phyloP scores from a whole-genome alignment of 1,140 invertebrate genomes.

The Lordiphosa collinella region DNA sequence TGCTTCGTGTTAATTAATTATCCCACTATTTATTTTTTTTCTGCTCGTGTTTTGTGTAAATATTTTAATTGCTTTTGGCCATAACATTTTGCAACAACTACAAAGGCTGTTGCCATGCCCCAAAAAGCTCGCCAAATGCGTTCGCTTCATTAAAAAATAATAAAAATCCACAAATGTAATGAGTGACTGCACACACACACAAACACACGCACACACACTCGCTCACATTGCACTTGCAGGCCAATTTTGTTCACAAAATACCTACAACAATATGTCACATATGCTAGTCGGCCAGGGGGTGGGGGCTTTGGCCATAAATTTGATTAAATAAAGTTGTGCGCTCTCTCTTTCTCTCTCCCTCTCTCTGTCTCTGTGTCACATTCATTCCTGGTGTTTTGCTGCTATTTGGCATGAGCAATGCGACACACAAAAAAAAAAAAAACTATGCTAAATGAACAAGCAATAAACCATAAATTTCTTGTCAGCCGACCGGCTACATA shows the following conservation, averaged over 20 bases:
- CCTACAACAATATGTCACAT: conserved; percentile 66
- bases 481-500: conserved; percentile 34
- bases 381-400: conserved; percentile 31
- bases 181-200: background rate
- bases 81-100: conserved; percentile 28
- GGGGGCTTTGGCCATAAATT: conserved; percentile 53
- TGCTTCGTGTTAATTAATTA: conserved; percentile 65
- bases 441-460: conserved; percentile 71
- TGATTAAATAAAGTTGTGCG: conserved; percentile 72
- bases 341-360: conserved; percentile 11
- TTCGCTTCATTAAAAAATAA: conserved; percentile 50
- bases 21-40: conserved; percentile 18
- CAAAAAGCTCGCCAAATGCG: conserved; percentile 12
- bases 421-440: conserved; percentile 59
- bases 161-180: conserved; percentile 19
- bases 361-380: conserved; percentile 4
- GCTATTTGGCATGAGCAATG: conserved; percentile 60
- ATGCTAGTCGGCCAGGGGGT: conserved; percentile 6
- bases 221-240: background rate
- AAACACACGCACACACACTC: background rate
- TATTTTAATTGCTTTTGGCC: conserved; percentile 66
- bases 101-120: conserved; percentile 29
- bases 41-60: conserved; percentile 47
- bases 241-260: conserved; percentile 25
- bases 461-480: conserved; percentile 77